Conservation (phyloP, 2,797 vertebrate species). For the Hoplostethus mediterraneus region DNA sequence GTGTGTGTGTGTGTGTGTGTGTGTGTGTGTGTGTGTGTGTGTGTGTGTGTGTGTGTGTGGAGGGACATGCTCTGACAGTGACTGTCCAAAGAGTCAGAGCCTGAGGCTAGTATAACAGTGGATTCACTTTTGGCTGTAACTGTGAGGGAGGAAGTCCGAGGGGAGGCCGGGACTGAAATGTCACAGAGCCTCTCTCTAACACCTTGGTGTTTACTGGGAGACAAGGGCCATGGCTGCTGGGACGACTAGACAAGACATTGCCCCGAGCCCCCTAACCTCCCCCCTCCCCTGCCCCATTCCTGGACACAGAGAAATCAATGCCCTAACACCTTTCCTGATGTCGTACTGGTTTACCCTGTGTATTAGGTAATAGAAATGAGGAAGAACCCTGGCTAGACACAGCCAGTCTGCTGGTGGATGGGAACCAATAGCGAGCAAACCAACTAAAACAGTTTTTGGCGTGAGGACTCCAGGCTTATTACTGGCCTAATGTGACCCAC, state of each 20-base stretch:
- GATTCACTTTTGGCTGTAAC: conserved; percentile 27
- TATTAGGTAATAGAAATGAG: too few species aligned
- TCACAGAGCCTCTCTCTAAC: conserved; percentile 30
- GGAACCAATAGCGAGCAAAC: too few species aligned
- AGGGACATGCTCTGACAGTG: conserved; percentile 29
- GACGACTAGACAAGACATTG: conserved; percentile 31
- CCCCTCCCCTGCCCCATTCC: background rate
- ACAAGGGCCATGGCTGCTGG: conserved; percentile 24
- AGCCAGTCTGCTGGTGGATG: too few species aligned
- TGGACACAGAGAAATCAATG: background rate
- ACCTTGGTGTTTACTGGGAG: conserved; percentile 35
- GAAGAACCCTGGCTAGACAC: too few species aligned
- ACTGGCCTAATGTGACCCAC: too few species aligned
- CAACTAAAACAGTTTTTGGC: too few species aligned
- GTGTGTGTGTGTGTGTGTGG: conserved; percentile 1
- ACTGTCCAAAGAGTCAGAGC: conserved; percentile 35
- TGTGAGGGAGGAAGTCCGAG: conserved; percentile 20
- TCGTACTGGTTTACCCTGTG: too few species aligned
- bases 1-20: conserved; percentile 9
- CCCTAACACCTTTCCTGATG: too few species aligned
- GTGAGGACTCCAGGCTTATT: too few species aligned
- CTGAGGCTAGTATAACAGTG: conserved; percentile 19
- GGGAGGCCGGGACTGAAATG: conserved; percentile 33
- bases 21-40: background rate
- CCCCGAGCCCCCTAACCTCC: background rate